A percentile compares a stretch with the other conserved stretches of the same genome.
These are phyloP conservation scores for Quiscalus mexicanus DNA, from an alignment of 2,113 vertebrate genomes.

Conservation along the genomic window DNA sequence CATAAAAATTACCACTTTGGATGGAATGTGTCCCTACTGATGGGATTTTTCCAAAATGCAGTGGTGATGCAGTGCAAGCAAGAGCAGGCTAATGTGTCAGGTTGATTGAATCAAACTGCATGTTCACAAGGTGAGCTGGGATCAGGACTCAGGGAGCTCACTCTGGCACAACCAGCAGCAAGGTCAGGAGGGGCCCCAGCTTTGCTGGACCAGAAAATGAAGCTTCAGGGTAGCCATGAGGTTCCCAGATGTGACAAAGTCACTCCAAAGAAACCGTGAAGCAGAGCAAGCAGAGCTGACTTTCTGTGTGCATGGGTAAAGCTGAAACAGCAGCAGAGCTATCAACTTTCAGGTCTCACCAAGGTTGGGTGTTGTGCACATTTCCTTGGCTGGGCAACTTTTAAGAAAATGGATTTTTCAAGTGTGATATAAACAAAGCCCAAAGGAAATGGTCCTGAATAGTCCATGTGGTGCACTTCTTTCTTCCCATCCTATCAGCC, in stretches of 20 bases:
- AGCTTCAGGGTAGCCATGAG: constrained; percentile 19
- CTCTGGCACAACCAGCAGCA: background rate
- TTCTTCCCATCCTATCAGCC: background rate
- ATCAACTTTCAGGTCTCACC: background rate
- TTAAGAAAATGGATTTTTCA: background rate
- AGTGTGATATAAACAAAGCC: background rate
- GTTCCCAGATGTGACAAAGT: constrained; percentile 46
- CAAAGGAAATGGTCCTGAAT: background rate
- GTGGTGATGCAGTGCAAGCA: background rate
- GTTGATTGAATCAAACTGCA: background rate
- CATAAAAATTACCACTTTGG: background rate
- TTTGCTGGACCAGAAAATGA: background rate
- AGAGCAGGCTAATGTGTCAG: background rate
- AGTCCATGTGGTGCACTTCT: background rate
- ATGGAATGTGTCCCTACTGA: background rate
- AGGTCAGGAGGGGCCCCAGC: background rate
- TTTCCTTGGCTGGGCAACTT: background rate
- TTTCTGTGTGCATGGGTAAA: background rate
- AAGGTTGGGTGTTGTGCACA: background rate
- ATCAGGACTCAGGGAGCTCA: accelerated
- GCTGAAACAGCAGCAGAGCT: background rate
- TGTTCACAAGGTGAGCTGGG: background rate
- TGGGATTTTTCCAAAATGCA: background rate
- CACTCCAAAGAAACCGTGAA: background rate
- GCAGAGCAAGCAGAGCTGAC: background rate